phyloP scores from a whole-genome alignment of 2,888 invertebrate species.

The Lamellibrachia columna region DNA sequence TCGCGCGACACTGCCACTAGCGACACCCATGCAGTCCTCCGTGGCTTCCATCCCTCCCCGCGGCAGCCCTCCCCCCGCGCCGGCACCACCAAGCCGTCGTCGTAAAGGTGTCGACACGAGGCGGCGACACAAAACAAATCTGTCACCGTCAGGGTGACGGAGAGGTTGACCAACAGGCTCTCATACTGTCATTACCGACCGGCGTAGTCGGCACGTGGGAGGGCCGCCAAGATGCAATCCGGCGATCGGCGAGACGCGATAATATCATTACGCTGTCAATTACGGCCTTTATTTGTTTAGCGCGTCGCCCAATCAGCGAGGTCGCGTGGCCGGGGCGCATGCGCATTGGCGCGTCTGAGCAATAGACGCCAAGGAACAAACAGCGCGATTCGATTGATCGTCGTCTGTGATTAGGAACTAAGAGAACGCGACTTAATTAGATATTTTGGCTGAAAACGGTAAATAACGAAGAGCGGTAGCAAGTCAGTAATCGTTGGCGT shows the following conservation, averaged over 20 bases:
- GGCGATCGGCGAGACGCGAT: neutral
- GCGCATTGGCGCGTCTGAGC: neutral
- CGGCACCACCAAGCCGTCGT: neutral
- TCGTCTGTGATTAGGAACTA: neutral
- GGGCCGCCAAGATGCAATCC: neutral
- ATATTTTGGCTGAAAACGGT: neutral
- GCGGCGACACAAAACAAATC: conserved; percentile 5
- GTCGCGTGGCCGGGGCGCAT: neutral
- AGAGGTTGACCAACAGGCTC: conserved; percentile 3
- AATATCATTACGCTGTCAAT: conserved; percentile 12
- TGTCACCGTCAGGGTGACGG: neutral
- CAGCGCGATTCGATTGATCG: neutral
- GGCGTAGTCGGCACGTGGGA: neutral
- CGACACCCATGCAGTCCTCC: neutral
- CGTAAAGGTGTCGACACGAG: neutral
- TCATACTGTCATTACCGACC: neutral
- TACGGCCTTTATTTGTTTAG: neutral
- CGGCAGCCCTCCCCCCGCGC: neutral
- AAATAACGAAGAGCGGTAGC: neutral
- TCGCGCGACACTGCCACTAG: neutral
- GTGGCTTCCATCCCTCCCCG: neutral
- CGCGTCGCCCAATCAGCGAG: neutral
- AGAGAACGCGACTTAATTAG: conserved; percentile 16
- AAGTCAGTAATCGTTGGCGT: neutral
- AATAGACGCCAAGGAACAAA: neutral